Evolutionary conservation across 2,888 invertebrate genomes (phyloP).

Genomic region (Uloborus plumipes): DNA sequence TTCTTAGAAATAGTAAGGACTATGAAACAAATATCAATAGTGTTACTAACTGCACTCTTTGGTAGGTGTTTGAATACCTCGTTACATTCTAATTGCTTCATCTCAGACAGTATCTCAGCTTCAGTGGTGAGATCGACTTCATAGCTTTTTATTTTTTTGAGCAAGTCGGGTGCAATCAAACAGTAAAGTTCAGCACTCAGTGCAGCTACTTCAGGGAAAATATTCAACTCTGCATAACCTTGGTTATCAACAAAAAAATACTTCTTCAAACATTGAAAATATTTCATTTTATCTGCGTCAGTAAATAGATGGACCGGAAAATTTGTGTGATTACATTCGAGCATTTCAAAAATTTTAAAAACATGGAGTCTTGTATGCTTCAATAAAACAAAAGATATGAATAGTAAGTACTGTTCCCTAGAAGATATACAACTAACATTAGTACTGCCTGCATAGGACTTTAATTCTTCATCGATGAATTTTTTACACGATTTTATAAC

Average conservation of each 20-base stretch:
- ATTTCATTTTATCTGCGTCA: not conserved
- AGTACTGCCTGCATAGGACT: not conserved
- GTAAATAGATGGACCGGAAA: not conserved
- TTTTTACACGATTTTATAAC: not conserved
- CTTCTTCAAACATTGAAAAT: not conserved
- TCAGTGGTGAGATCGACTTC: too few relatives aligned
- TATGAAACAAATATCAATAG: too few relatives aligned
- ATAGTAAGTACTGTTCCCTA: too few relatives aligned
- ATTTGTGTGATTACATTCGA: not conserved
- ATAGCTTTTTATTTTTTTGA: not conserved
- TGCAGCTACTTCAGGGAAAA: not conserved
- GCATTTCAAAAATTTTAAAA: too few relatives aligned
- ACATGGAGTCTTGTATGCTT: too few relatives aligned
- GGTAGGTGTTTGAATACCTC: too few relatives aligned
- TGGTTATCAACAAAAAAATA: conserved; percentile 1
- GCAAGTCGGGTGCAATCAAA: not conserved
- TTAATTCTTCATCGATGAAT: not conserved
- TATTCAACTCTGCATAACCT: conserved; percentile 1
- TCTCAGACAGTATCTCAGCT: too few relatives aligned
- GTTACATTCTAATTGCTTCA: too few relatives aligned
- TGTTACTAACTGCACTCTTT: too few relatives aligned
- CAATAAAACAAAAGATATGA: too few relatives aligned
- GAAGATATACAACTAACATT: too few relatives aligned
- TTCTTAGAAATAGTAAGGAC: too few relatives aligned
- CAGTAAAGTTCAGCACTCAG: not conserved